These are phyloP conservation scores for Cheirogaleus medius DNA, from an alignment of 2,113 vertebrate species.

Conservation along the genomic window DNA sequence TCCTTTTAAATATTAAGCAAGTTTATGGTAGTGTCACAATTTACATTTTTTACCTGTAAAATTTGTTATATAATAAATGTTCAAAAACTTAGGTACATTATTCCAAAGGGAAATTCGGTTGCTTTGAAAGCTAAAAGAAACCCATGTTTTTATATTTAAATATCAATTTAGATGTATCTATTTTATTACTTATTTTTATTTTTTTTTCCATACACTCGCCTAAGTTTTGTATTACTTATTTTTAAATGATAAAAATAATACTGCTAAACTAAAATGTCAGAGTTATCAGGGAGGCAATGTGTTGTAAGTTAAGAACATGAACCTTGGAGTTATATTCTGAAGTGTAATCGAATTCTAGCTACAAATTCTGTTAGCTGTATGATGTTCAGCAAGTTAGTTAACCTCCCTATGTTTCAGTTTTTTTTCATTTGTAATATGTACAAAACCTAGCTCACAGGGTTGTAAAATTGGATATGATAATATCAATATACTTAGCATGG, in stretches of 20 bases:
- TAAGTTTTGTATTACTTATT: not conserved
- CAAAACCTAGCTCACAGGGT: not conserved
- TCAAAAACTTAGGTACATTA: not conserved
- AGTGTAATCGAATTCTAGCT: not conserved
- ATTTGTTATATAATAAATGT: not conserved
- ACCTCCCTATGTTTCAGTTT: not conserved
- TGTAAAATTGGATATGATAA: not conserved
- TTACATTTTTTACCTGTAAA: not conserved
- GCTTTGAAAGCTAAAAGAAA: not conserved
- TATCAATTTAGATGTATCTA: not conserved
- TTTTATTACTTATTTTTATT: not conserved
- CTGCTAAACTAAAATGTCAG: not conserved
- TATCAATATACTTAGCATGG: not conserved
- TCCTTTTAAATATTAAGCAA: not conserved
- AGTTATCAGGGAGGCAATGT: not conserved
- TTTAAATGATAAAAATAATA: not conserved
- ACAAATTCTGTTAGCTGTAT: not conserved
- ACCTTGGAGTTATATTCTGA: not conserved
- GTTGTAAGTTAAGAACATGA: not conserved
- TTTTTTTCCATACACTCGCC: no score
- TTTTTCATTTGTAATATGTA: not conserved
- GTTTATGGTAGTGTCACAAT: not conserved
- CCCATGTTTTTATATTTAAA: not conserved
- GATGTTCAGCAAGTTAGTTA: not conserved
- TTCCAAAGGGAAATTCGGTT: not conserved